Evolutionary conservation across 2,113 vertebrate species (phyloP), one percentile per base, ranked within the genome.

Genomic region (Labrus mixtus): DNA sequence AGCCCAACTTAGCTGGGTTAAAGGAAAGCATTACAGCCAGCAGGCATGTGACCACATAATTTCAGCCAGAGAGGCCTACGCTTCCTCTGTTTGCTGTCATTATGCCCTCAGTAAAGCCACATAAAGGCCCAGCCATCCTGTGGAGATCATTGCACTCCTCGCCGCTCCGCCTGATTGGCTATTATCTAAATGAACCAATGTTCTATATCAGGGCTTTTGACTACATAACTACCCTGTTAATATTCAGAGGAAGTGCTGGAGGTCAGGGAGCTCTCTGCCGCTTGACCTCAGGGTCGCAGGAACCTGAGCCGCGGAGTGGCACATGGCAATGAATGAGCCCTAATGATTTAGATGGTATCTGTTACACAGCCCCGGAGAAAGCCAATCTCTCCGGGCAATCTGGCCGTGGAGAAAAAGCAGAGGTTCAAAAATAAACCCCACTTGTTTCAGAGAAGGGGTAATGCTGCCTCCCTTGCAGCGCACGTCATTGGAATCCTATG

Each of bases 341-440:
- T 97, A 99, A 98, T 97, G 97, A 96, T 98, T 99, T 98, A 97
- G 96, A 94, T 94, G 95, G 94, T 96, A 97, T 98, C 96, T 95
- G 95, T 97, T 98, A 96, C 96, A 97, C 95, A 94, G 86, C 80
- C 95, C 29, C 91, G 91, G 95, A 93, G 92, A 92, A 94, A 93
- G 88, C 63, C 79, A 87, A 92, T 91, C 91, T 93, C 82, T 88
- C 75, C 17, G 33, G 87, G 90, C 91, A 92, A 93, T 91, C 87
- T 90, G 88, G 75, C 75, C 19, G 61, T 23, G 57, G 87, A 88
- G 78, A 83, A 88, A 86, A 89, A 82, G 81, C 90, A 89, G 84
- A 91, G 71, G 83, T 82, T 84, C 41, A 51, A 87, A 90, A 90
- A 91, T 89, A 91, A 93, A 84, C 85, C 81, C 82, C 77, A 79